A percentile compares a stretch with the other conserved stretches of the same genome.
phyloP scores from a whole-genome alignment of 2,888 invertebrate species.

The Hirudinaria manillensis region DNA sequence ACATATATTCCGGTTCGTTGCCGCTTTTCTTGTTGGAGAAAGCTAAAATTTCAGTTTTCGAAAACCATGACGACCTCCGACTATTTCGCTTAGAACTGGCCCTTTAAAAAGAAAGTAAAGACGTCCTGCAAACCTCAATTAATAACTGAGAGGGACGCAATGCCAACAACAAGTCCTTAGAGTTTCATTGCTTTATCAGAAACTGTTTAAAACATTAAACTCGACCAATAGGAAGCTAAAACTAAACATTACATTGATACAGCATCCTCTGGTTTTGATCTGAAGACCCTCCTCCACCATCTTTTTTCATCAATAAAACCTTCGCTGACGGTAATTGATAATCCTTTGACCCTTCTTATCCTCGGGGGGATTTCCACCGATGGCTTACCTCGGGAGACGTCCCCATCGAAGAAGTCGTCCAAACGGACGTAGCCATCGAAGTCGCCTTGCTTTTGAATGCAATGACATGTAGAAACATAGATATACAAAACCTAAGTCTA shows the following conservation, averaged over 20 bases:
- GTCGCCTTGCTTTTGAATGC: no score
- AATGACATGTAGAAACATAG: background rate
- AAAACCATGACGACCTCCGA: slow-evolving; percentile 10
- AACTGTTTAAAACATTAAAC: background rate
- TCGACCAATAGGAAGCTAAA: background rate
- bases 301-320: slow-evolving; percentile 23
- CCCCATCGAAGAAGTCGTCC: no score
- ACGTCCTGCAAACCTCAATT: background rate
- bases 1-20: slow-evolving; percentile 1
- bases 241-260: background rate
- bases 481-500: background rate
- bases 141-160: background rate
- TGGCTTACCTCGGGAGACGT: background rate
- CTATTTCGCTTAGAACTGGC: background rate
- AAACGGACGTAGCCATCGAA: no score
- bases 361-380: background rate
- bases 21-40: background rate
- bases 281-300: background rate
- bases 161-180: background rate
- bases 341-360: slow-evolving; percentile 8
- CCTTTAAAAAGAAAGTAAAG: background rate
- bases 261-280: background rate
- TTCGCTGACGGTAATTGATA: slow-evolving; percentile 19
- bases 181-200: background rate
- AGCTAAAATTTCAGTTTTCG: background rate